Conservation (phyloP, 2,113 vertebrate genomes). For the Phalacrocorax carbo region DNA sequence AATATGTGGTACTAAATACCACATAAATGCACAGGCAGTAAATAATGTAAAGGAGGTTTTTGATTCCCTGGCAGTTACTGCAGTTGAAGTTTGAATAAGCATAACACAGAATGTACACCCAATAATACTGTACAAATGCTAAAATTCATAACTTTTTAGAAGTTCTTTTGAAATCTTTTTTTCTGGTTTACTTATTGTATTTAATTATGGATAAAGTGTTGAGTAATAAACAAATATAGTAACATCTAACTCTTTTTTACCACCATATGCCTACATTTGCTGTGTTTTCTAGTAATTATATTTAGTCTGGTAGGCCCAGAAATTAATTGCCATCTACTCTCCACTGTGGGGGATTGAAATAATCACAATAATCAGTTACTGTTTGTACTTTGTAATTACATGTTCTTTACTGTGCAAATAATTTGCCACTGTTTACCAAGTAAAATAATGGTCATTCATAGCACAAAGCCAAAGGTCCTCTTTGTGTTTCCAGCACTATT, state of each 20-base stretch:
- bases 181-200: neutral
- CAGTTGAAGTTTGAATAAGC: neutral
- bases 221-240: neutral
- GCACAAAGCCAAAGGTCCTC: neutral
- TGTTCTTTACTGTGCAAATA: neutral
- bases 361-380: neutral
- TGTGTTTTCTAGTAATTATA: neutral
- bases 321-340: conserved; percentile 17
- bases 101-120: neutral
- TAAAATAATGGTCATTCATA: neutral
- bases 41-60: neutral
- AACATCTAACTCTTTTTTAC: conserved; percentile 1
- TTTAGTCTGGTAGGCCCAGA: conserved; percentile 5
- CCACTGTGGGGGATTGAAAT: neutral
- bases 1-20: neutral
- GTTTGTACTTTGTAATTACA: neutral
- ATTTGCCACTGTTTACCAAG: neutral
- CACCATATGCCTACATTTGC: neutral
- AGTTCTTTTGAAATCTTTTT: neutral
- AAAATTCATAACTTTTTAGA: neutral
- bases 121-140: neutral
- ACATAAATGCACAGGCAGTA: neutral
- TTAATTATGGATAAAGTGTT: neutral
- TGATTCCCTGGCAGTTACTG: neutral
- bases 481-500: neutral